A percentile compares a stretch with the other conserved stretches of the same genome.
These are phyloP conservation scores for Unio pictorum DNA, from an alignment of 2,888 invertebrate genomes.

Conservation along the genomic window DNA sequence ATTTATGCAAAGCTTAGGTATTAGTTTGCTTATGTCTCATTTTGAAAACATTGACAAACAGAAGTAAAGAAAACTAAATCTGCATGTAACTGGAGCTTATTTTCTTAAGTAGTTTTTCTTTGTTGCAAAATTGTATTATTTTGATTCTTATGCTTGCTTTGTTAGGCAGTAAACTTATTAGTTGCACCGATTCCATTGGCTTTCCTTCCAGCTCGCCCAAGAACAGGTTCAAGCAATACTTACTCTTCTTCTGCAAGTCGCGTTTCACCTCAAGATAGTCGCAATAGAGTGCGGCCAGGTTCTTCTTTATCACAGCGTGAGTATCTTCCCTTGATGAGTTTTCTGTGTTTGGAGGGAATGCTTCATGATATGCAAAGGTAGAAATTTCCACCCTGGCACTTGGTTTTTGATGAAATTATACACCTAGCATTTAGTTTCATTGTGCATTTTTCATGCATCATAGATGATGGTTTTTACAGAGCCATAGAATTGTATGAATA, in stretches of 20 bases:
- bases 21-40: too few relatives aligned
- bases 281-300: slow-evolving; percentile 78
- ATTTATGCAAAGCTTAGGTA: too few relatives aligned
- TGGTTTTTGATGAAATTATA: slow-evolving; percentile 3
- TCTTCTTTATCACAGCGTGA: slow-evolving; percentile 95
- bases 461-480: neutral
- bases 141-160: too few relatives aligned
- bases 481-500: neutral
- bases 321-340: slow-evolving; percentile 60
- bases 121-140: too few relatives aligned
- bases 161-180: too few relatives aligned
- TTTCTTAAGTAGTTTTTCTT: too few relatives aligned
- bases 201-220: slow-evolving; percentile 13
- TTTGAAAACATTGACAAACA: too few relatives aligned
- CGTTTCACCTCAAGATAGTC: slow-evolving; percentile 70
- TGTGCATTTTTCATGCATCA: slow-evolving; percentile 4
- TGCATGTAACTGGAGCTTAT: too few relatives aligned
- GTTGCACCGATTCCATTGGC: slow-evolving; percentile 3
- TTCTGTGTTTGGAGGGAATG: slow-evolving; percentile 2
- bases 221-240: slow-evolving; percentile 1
- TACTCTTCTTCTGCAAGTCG: slow-evolving; percentile 35
- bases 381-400: neutral
- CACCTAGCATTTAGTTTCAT: neutral
- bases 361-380: neutral
- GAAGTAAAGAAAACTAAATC: too few relatives aligned